Conservation (phyloP, 2,888 invertebrate genomes). For the Mimumesa dahlbomi region DNA sequence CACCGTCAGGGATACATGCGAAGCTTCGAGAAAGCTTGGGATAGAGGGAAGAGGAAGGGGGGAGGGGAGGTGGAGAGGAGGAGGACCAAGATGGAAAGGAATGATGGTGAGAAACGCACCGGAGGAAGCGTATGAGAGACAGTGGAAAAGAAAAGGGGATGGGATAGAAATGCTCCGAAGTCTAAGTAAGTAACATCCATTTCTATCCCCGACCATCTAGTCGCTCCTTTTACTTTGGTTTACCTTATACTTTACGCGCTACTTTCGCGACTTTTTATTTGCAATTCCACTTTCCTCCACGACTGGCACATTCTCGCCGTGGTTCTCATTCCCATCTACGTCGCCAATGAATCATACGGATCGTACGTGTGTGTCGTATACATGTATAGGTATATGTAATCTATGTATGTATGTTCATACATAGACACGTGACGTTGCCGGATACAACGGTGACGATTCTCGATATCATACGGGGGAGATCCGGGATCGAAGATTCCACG, state of each 20-base stretch:
- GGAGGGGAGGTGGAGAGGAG: background rate
- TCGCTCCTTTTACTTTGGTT: slow-evolving; percentile 70
- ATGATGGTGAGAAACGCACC: slow-evolving; percentile 12
- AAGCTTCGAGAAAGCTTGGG: slow-evolving; percentile 9
- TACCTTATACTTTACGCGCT: slow-evolving; percentile 70
- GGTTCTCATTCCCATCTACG: no score
- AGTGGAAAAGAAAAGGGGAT: slow-evolving; percentile 14
- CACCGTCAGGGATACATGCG: slow-evolving; percentile 60
- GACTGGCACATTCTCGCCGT: slow-evolving; percentile 47
- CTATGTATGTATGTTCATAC: no score
- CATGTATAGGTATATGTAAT: no score
- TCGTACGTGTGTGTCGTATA: no score
- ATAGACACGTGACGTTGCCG: no score
- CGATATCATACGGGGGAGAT: no score
- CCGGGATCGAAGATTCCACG: no score
- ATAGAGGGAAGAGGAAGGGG: slow-evolving; percentile 15
- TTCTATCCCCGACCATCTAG: slow-evolving; percentile 64
- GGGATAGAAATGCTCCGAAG: slow-evolving; percentile 67
- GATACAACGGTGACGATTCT: no score
- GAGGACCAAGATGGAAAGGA: slow-evolving; percentile 9
- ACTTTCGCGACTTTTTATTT: slow-evolving; percentile 65
- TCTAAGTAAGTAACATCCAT: slow-evolving; percentile 77
- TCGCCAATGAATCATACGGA: no score
- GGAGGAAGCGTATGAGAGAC: slow-evolving; percentile 33
- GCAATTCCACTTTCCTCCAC: slow-evolving; percentile 64